Evolutionary conservation across 1,140 invertebrate species (phyloP).

Genomic region (Drosophila murphyi): DNA sequence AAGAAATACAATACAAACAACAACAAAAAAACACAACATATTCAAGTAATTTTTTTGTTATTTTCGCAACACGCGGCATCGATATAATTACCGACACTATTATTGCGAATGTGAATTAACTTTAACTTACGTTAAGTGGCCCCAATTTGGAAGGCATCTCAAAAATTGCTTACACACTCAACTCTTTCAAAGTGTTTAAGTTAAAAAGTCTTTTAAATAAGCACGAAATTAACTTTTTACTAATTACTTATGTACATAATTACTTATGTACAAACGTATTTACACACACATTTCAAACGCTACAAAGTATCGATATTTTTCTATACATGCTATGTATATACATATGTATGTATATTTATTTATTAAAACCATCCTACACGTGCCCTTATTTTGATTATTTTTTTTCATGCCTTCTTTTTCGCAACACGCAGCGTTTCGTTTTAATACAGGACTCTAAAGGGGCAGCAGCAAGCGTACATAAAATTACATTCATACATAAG

Average conservation of each 20-base stretch:
- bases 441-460: constrained; percentile 33
- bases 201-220: too few relatives aligned
- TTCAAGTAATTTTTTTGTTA: constrained; percentile 1
- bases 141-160: background rate
- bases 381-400: constrained; percentile 72
- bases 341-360: background rate
- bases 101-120: background rate
- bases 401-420: constrained; percentile 46
- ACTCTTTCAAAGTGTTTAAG: background rate
- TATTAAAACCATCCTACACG: constrained; percentile 59
- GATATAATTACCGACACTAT: constrained; percentile 2
- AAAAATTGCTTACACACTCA: background rate
- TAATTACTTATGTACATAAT: background rate
- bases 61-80: background rate
- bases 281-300: background rate
- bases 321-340: background rate
- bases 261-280: background rate
- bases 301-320: background rate
- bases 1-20: constrained; percentile 6
- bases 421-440: constrained; percentile 58
- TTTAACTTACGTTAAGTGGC: background rate
- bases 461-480: constrained; percentile 14
- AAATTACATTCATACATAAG: background rate
- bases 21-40: background rate
- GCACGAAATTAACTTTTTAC: too few relatives aligned